These are phyloP conservation scores for Gastrophryne carolinensis DNA, from an alignment of 2,797 vertebrate species.

Conservation along the genomic window DNA sequence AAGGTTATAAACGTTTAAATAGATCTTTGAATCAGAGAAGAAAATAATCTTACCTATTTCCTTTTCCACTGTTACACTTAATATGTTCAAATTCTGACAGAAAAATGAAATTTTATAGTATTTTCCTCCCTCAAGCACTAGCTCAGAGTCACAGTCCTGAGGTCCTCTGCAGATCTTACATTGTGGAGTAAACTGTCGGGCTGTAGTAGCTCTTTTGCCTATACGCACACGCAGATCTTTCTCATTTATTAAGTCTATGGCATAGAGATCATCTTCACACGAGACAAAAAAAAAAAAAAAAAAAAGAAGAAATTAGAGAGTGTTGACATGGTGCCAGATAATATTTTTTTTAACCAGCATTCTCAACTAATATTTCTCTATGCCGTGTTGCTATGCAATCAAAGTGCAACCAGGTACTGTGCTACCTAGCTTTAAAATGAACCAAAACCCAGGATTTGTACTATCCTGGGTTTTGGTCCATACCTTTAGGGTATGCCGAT, in stretches of 20 bases:
- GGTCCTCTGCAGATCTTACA: conserved; percentile 69
- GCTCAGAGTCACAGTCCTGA: conserved; percentile 57
- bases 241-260: conserved; percentile 65
- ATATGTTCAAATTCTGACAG: conserved; percentile 63
- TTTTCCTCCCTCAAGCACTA: conserved; percentile 60
- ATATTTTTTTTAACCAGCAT: no score
- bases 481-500: no score
- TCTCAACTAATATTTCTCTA: no score
- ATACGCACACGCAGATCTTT: conserved; percentile 59
- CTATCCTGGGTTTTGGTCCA: no score
- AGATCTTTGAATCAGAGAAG: not conserved
- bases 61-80: conserved; percentile 67
- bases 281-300: no score
- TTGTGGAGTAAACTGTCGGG: conserved; percentile 45
- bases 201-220: conserved; percentile 16
- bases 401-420: no score
- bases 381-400: no score
- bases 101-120: conserved; percentile 66
- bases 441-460: no score
- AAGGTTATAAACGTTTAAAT: no score
- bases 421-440: no score
- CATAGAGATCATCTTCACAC: conserved; percentile 62
- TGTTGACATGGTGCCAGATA: no score
- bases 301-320: no score
- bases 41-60: conserved; percentile 60